Percentiles rank a stretch among this genome's conserved stretches.
phyloP scores from a whole-genome alignment of 2,113 vertebrate species.

The Tachycineta bicolor region DNA sequence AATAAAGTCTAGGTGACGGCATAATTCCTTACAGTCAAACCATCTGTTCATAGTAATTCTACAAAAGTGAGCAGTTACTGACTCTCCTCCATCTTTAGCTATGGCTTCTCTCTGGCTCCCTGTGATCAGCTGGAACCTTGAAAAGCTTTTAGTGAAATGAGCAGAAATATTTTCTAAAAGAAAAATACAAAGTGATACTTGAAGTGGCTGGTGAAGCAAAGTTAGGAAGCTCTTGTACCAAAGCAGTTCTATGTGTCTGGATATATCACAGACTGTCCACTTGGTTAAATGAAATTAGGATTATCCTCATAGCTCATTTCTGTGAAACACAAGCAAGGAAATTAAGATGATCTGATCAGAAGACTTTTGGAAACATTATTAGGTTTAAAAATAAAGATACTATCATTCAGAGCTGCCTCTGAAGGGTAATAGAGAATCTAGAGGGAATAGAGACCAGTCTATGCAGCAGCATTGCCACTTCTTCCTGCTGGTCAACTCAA shows the following conservation, averaged over 20 bases:
- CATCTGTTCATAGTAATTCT: background rate
- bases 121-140: background rate
- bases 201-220: background rate
- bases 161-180: background rate
- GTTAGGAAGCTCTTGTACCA: background rate
- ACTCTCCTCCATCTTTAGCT: background rate
- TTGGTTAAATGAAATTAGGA: background rate
- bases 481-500: background rate
- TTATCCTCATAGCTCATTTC: background rate
- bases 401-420: background rate
- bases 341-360: background rate
- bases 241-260: background rate
- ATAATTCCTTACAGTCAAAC: background rate
- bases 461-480: background rate
- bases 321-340: background rate
- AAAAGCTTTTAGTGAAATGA: background rate
- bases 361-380: background rate
- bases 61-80: background rate
- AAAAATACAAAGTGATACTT: background rate
- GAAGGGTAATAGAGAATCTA: background rate
- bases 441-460: background rate
- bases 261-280: background rate
- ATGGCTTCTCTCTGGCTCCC: background rate
- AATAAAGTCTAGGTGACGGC: background rate
- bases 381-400: background rate